Evolutionary conservation across 2,888 invertebrate genomes (phyloP), one percentile per base, ranked within the genome.

Genomic region (Pyrochroa serraticornis): DNA sequence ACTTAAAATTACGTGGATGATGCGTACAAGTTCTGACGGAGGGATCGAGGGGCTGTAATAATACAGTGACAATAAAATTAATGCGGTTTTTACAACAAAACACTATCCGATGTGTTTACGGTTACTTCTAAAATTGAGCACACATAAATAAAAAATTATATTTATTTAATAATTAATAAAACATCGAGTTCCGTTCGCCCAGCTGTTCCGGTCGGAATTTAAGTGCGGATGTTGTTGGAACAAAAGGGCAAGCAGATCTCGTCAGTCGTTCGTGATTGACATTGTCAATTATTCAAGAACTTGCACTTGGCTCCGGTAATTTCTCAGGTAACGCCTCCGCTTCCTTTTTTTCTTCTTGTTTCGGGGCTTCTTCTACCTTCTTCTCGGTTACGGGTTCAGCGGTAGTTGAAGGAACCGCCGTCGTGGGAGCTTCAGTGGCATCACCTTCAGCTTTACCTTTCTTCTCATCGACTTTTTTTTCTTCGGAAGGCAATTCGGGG

Each of bases 171-270:
- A 45, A 43, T 48, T 52, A 44, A 54, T 47, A 58, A 57, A 44
- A 57, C 49, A 58, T 62, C 63, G 76, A 76, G 76, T 69, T 71
- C 74, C 70, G 73, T 75, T 69, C 58, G 65, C 73, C 75, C 72
- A 73, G 68, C 72, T 71, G 72, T 77, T 77, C 74, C 50, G 49
- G 52, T 55, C 48, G 41, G 59, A 61, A 59, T 57, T 76, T 76
- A 76, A 75, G 74, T 76, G 67, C 51, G 44, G 58, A 68, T 60
- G 22, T 22, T 22, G 22, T 22, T 57, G 41, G 73, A 77, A 77
- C 73, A 74, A 75, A 70, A 70, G 77, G 73, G 71, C 76, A 75
- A 76, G 77, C 74, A 68, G 73, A 68, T 70, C 77, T 76, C 76
- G 55, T 69, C 66, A 70, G 70, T 74, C 71, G 63, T 66, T 63